Conservation (phyloP, 2,888 invertebrate species). For the Papilio protenor region DNA sequence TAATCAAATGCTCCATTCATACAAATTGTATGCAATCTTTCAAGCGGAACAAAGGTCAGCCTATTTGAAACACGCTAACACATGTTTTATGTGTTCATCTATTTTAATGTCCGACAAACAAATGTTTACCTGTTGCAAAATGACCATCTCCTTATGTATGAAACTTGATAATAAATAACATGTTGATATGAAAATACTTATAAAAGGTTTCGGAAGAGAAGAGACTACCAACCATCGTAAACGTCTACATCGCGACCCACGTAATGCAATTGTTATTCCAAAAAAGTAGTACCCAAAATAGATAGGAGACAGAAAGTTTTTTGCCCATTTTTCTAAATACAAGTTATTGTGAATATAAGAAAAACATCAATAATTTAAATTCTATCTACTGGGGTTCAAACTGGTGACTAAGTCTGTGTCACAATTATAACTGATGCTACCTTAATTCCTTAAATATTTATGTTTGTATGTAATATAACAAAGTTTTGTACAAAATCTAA, state of each 20-base stretch:
- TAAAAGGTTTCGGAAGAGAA: neutral
- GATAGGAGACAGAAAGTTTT: neutral
- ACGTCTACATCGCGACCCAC: neutral
- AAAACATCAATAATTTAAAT: neutral
- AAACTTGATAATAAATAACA: neutral
- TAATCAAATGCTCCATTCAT: constrained; percentile 47
- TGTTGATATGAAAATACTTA: no score
- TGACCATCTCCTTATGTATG: neutral
- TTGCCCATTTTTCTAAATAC: neutral
- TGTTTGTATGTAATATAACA: constrained; percentile 45
- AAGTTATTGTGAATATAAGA: neutral
- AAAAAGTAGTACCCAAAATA: neutral
- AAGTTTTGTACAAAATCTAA: neutral
- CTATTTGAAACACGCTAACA: constrained; percentile 47
- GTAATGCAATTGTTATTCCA: neutral
- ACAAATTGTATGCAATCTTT: constrained; percentile 66
- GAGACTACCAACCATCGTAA: neutral
- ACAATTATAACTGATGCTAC: neutral
- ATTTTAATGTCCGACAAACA: constrained; percentile 38
- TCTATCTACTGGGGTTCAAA: neutral
- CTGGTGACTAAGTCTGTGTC: neutral
- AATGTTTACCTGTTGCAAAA: neutral
- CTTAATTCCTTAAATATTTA: neutral
- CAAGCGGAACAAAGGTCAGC: constrained; percentile 73
- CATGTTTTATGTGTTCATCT: constrained; percentile 51